Conservation (phyloP, 2,888 invertebrate genomes). For the Lochmaea crataegi region DNA sequence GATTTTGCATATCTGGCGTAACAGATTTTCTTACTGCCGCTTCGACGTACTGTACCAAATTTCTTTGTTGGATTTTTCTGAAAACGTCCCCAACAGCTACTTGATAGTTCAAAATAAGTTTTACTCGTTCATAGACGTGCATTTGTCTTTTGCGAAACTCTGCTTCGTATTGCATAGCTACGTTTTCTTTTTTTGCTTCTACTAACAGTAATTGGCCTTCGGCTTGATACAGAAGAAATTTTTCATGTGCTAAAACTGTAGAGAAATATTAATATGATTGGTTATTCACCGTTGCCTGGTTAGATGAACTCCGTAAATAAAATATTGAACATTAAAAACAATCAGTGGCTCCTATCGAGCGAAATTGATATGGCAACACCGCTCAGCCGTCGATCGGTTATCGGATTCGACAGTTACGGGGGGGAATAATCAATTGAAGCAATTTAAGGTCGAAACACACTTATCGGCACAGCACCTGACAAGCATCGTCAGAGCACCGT, state of each 20-base stretch:
- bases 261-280: background rate
- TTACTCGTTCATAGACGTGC: slow-evolving; percentile 74
- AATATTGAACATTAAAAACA: background rate
- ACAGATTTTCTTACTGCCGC: slow-evolving; percentile 51
- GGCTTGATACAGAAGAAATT: slow-evolving; percentile 65
- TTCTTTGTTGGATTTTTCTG: slow-evolving; percentile 86
- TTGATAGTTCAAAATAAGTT: slow-evolving; percentile 90
- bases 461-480: no score
- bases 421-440: no score
- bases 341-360: no score
- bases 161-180: slow-evolving; percentile 92
- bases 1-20: slow-evolving; percentile 52
- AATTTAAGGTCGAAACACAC: no score
- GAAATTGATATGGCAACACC: no score
- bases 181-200: slow-evolving; percentile 90
- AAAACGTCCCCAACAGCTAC: slow-evolving; percentile 83
- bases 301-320: background rate
- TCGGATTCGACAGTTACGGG: no score
- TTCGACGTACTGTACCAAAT: slow-evolving; percentile 91
- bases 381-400: no score
- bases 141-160: slow-evolving; percentile 79
- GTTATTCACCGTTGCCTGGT: background rate
- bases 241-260: slow-evolving; percentile 51
- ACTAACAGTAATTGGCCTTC: slow-evolving; percentile 69
- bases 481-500: no score